Evolutionary conservation across 2,888 invertebrate species (phyloP).

Genomic region (Parnassius orleans): DNA sequence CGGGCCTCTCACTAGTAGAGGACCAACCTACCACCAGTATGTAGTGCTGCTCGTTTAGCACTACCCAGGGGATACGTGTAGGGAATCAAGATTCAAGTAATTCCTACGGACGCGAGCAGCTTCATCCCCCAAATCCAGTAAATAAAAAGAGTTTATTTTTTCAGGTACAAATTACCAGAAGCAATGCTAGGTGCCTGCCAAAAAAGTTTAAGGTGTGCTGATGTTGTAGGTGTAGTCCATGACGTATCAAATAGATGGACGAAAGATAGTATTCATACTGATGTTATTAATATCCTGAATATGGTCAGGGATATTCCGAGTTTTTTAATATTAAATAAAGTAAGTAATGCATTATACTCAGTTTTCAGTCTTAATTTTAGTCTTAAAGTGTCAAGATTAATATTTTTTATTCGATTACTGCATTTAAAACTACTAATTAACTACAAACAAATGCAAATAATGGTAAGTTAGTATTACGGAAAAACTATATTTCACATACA

Average conservation of each 20-base stretch:
- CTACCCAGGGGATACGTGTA: too few species aligned
- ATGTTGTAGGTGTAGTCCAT: constrained; percentile 92
- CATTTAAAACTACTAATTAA: too few species aligned
- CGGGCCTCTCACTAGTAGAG: too few species aligned
- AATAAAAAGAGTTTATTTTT: constrained; percentile 83
- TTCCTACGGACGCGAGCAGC: too few species aligned
- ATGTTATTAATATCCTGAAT: constrained; percentile 85
- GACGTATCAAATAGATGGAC: constrained; percentile 88
- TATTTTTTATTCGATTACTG: too few species aligned
- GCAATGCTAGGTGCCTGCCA: constrained; percentile 76
- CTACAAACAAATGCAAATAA: too few species aligned
- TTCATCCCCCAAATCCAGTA: too few species aligned
- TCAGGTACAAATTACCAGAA: constrained; percentile 63
- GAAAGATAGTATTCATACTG: constrained; percentile 84
- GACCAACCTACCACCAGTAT: too few species aligned
- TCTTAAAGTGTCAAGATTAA: background rate
- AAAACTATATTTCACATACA: too few species aligned
- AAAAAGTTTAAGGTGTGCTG: constrained; percentile 84
- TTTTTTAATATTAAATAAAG: constrained; percentile 95
- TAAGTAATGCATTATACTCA: constrained; percentile 50
- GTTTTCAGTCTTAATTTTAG: background rate
- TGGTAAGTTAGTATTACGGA: too few species aligned
- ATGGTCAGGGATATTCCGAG: constrained; percentile 81
- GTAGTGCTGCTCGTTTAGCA: too few species aligned
- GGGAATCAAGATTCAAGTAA: too few species aligned